A percentile compares a stretch with the other conserved stretches of the same genome.
These are phyloP conservation scores for Elysia crispata DNA, from an alignment of 2,888 invertebrate species.

Conservation along the genomic window DNA sequence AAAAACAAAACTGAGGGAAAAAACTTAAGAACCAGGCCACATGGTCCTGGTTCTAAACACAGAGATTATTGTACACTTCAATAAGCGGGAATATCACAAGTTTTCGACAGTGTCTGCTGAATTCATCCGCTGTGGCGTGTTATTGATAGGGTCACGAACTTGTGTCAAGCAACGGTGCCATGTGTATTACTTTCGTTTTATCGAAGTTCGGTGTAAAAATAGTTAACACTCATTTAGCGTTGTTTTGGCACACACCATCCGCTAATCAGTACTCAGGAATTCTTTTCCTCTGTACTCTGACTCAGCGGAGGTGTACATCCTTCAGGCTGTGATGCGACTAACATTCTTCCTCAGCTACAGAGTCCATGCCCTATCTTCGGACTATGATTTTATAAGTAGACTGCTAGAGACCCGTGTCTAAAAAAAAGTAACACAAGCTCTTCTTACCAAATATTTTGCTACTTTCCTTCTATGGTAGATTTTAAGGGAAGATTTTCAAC, in stretches of 20 bases:
- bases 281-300: conserved; percentile 71
- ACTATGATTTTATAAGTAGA: no score
- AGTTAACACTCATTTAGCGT: conserved; percentile 55
- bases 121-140: conserved; percentile 72
- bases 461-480: no score
- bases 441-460: no score
- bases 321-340: conserved; percentile 72
- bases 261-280: conserved; percentile 68
- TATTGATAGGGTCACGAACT: conserved; percentile 38
- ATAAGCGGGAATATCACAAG: conserved; percentile 77
- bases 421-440: neutral
- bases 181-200: conserved; percentile 45
- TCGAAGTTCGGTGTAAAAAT: conserved; percentile 32
- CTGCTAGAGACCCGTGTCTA: no score
- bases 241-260: conserved; percentile 64
- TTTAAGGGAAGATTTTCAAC: no score
- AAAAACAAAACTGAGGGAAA: conserved; percentile 39
- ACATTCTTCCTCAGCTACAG: conserved; percentile 62
- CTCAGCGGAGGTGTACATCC: conserved; percentile 71
- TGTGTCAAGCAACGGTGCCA: conserved; percentile 11
- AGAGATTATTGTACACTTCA: conserved; percentile 76
- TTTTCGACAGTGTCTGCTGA: conserved; percentile 59
- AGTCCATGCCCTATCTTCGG: conserved; percentile 25
- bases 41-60: conserved; percentile 75
- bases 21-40: conserved; percentile 74